Evolutionary conservation across 2,888 invertebrate species (phyloP), one percentile per base, ranked within the genome.

Genomic region (Caenorhabditis sp.): DNA sequence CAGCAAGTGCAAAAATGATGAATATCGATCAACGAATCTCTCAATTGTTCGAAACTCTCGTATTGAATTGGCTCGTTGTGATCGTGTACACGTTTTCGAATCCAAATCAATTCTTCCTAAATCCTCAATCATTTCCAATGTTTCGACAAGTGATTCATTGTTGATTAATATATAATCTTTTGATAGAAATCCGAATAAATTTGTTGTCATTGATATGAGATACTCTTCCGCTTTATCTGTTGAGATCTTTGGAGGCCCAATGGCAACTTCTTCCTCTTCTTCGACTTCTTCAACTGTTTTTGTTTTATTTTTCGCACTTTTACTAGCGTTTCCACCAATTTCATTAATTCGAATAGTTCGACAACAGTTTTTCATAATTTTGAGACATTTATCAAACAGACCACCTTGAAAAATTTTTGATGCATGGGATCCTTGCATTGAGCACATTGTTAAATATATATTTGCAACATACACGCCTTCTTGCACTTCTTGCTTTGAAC

Each of bases 381-480:
- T 73, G 19, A 73, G 36, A 50, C 68, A 62, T 66, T 54, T 61
- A 60, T 65, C 55, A 53, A 58, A 73, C 14, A 73, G 43, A 8
- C 57, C 68, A 21, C 37, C 17, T 50, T 73, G 73, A 51, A 53
- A 73, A 14, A 69, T 21, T 36, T 69, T 58, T 14, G 53, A 3
- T 2, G 43, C 2, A 43, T 49, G 54, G 3, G 73, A 21, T 3
- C 66, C 66, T 8, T 21, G 19, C 26, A 69, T 27, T 10, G 73
- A 21, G 23, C 73, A 69, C 69, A 73, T 59, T n/a, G 59, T 54
- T 4, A 73, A 1, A 23, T 66, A 69, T 14, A 14, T 17, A 57
- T 55, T 27, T 0, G 68, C 73, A 5, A 64, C 55, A 8, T 43
- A 23, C 17, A 62, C 60, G 0, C 54, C 69, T 31, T 62, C 27